Conservation (phyloP, 2,888 invertebrate genomes). For the Omphaloscelis lunosa region DNA sequence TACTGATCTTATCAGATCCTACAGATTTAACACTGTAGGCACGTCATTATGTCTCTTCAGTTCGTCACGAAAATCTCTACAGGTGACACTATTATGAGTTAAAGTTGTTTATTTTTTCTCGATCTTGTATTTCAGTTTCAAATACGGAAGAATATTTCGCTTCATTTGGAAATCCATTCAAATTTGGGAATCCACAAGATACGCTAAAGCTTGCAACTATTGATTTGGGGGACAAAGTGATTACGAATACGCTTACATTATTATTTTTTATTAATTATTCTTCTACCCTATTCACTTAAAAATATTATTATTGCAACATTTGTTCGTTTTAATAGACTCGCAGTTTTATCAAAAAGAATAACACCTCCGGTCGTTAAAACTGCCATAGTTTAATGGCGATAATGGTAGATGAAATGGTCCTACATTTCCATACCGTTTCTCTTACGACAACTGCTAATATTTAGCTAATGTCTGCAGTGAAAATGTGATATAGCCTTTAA, state of each 20-base stretch:
- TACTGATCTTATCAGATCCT: constrained; percentile 42
- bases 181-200: not conserved
- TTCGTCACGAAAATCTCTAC: not conserved
- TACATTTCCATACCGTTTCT: constrained; percentile 45
- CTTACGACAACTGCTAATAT: constrained; percentile 9
- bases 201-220: not conserved
- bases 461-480: constrained; percentile 6
- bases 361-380: not conserved
- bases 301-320: not conserved
- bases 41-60: not conserved
- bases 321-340: not conserved
- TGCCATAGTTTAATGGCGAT: constrained; percentile 9
- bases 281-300: not conserved
- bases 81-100: not conserved
- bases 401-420: constrained; percentile 29
- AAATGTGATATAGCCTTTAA: constrained; percentile 13
- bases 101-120: not conserved
- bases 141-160: not conserved
- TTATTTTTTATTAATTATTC: not conserved
- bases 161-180: not conserved
- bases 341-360: not conserved
- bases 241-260: not conserved
- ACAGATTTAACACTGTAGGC: constrained; percentile 14
- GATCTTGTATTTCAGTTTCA: not conserved
- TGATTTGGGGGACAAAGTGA: not conserved